phyloP scores from a whole-genome alignment of 2,113 vertebrate genomes.

The Barnardius zonarius region DNA sequence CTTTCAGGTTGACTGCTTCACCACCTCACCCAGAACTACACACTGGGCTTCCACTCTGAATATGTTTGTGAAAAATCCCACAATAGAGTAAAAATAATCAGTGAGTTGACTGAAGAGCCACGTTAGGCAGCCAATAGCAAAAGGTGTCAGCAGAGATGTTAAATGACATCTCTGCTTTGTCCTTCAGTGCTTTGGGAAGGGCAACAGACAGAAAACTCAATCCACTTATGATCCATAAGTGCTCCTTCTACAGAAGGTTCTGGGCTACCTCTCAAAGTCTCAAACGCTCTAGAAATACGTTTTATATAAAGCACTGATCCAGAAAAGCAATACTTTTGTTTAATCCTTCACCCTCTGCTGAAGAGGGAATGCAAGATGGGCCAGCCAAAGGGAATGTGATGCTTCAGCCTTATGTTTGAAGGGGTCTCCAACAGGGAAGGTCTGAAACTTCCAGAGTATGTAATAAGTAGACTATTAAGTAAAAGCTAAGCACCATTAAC shows the following conservation, averaged over 20 bases:
- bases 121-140: not conserved
- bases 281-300: not conserved
- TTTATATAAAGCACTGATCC: not conserved
- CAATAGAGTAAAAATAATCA: not conserved
- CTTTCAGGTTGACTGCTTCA: not conserved
- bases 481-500: not conserved
- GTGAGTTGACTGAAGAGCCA: not conserved
- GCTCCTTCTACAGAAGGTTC: not conserved
- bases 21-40: not conserved
- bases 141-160: not conserved
- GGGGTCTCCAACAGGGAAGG: not conserved
- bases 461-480: not conserved
- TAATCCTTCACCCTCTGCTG: not conserved
- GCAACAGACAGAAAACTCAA: not conserved
- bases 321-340: not conserved
- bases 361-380: not conserved
- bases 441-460: not conserved
- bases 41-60: not conserved
- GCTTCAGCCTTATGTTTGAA: not conserved
- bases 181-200: not conserved
- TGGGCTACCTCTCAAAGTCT: not conserved
- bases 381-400: accelerated
- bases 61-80: not conserved
- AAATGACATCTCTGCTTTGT: not conserved
- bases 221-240: not conserved